Evolutionary conservation across 2,797 vertebrate genomes (phyloP).

Genomic region (Betta splendens): DNA sequence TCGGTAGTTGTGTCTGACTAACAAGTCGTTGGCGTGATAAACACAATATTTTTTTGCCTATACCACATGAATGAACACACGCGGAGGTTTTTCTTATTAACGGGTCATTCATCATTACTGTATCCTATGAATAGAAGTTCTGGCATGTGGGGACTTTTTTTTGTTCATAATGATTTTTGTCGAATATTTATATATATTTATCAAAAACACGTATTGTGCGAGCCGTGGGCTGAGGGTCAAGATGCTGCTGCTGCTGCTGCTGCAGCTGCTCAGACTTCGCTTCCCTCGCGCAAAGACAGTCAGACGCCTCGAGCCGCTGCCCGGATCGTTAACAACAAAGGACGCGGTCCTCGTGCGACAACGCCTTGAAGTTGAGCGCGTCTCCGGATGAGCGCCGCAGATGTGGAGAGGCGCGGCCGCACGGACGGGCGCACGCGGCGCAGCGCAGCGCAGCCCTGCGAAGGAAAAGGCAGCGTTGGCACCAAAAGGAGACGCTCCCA

Average conservation of each 20-base stretch:
- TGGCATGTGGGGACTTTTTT: neutral
- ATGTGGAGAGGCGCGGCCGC: slow-evolving; percentile 20
- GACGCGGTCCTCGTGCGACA: slow-evolving; percentile 79
- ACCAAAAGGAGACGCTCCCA: slow-evolving; percentile 59
- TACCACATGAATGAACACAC: neutral
- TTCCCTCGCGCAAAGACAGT: slow-evolving; percentile 96
- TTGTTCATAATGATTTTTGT: neutral
- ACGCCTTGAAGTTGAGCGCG: slow-evolving; percentile 65
- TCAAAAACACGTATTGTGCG: too few species aligned
- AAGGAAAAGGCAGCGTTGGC: slow-evolving; percentile 41
- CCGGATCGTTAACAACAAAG: slow-evolving; percentile 94
- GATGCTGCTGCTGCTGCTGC: slow-evolving; percentile 88
- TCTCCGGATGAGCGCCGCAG: slow-evolving; percentile 65
- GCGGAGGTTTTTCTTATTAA: neutral
- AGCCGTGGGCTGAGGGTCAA: slow-evolving; percentile 85
- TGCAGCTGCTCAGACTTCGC: slow-evolving; percentile 94
- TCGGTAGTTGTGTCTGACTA: slow-evolving; percentile 6
- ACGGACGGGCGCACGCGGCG: neutral
- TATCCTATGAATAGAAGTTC: too few species aligned
- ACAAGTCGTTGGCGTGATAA: neutral
- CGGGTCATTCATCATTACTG: neutral
- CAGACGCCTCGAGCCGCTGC: slow-evolving; percentile 91
- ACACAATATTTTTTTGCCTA: neutral
- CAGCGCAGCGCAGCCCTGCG: slow-evolving; percentile 15
- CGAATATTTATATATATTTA: too few species aligned